A percentile compares a stretch with the other conserved stretches of the same genome.
phyloP scores from a whole-genome alignment of 2,113 vertebrate species.

The Formicarius rufipectus region DNA sequence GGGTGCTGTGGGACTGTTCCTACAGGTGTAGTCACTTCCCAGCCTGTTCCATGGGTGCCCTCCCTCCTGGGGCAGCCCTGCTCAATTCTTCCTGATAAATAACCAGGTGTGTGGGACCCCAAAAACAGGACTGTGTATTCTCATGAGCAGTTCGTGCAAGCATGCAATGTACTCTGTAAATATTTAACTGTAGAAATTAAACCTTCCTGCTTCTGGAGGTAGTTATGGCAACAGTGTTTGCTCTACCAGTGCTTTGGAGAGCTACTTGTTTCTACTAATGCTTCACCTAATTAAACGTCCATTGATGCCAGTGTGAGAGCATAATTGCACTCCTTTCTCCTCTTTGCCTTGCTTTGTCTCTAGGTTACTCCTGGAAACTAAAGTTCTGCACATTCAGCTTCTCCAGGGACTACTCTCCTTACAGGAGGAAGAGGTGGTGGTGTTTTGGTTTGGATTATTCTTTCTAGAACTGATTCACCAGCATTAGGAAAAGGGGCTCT shows the following conservation, averaged over 20 bases:
- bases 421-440: background rate
- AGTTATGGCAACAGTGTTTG: background rate
- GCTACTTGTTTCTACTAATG: background rate
- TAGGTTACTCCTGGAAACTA: background rate
- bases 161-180: background rate
- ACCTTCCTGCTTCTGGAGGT: background rate
- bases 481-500: background rate
- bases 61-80: background rate
- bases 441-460: background rate
- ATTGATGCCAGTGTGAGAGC: background rate
- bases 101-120: background rate
- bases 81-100: background rate
- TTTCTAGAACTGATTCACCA: background rate
- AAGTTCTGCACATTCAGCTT: background rate
- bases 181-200: slow-evolving; percentile 3
- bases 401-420: background rate
- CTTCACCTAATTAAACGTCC: background rate
- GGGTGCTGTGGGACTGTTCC: background rate
- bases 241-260: background rate
- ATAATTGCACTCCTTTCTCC: background rate
- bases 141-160: background rate
- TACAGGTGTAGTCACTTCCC: background rate
- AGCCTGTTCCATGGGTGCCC: background rate
- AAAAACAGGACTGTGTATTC: background rate
- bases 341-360: background rate